Base-by-base conservation (phyloP, 1,140 invertebrate genomes). In the Orussus abietinus region DNA sequence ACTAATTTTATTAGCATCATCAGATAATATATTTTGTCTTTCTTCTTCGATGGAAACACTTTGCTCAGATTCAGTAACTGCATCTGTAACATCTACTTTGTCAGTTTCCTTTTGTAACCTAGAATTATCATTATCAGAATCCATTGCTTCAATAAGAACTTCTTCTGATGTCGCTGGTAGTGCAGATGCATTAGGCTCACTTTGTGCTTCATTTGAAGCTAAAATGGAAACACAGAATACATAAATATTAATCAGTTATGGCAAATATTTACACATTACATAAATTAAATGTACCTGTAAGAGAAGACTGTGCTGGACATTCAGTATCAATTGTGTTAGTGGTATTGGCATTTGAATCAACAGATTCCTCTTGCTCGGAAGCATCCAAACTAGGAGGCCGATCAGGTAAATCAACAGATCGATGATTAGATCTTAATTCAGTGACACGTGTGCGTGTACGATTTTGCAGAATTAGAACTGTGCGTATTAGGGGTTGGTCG, bases 1-100 rank as follows among this genome's bases (percentile, higher is more conserved):
- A 25, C 80, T 76, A 49, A 90, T 86, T 41, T 75, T 71, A 28
- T 74, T 74, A 19, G 51, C 57, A 36, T 57, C 39, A 12, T 13
- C 44, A 10, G 37, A 13, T 5, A 38, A 20, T n/a, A 49, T 25
- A 17, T 45, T 41, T 37, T 62, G n/a, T n/a, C n/a, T n/a, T n/a
- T n/a, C n/a, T n/a, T n/a, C n/a, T n/a, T n/a, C n/a, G n/a, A n/a
- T n/a, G n/a, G n/a, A n/a, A n/a, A n/a, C n/a, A n/a, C n/a, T n/a
- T n/a, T n/a, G n/a, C 10, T 43, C 30, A 4, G 25, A n/a, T 11
- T 53, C 45, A 3, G 22, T n/a, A 26, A 21, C 35, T 15, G 33
- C 38, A 31, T 49, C 36, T 2, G 45, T 21, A 12, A 25, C 12
- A 14, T 49, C 30, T 11, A 49, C n/a, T 22, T 59, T 46, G 2